Base-by-base conservation (phyloP, 92 coral and sea anemone genomes). In the Siderastrea siderea region DNA sequence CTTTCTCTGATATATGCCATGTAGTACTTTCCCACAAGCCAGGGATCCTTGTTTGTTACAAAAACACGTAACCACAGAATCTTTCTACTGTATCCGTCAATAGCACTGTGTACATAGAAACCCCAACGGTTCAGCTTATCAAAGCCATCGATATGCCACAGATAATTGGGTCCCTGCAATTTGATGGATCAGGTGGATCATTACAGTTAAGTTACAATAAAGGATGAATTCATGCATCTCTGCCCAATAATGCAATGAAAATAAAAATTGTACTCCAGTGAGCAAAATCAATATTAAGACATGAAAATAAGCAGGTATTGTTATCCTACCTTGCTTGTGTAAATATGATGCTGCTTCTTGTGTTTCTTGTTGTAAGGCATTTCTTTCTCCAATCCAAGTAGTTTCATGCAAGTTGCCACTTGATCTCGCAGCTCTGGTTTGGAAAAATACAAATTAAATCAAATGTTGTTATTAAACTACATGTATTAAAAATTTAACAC, bases 41-140 rank as follows among this genome's bases (percentile, higher is more conserved):
- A 85, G 9, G 89, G 89, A 81, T 81, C 85, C 61, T 81, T 81
- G 69, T 86, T 86, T 45, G 90, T 77, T 2, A 78, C 84, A 51
- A 86, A 86, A 19, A 78, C 69, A 10, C 43, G 64, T 51, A 86
- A 60, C 85, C 80, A 78, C 50, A 86, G 52, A 4, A 86, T 59
- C 59, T 69, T 86, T 69, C 84, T 19, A 50, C 83, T 85, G 75
- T 64, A 85, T 8, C 89, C 78, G 67, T 26, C 38, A 26, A 26
- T 26, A 26, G 38, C 38, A 26, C 38, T 26, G 7, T 62, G 83
- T 3, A 51, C 62, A 13, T 67, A 86, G 67, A 86, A 86, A 4
- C 74, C 85, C 84, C 84, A 86, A 6, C 66, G 75, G 19, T 46
- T 47, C 60, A 86, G 49, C 67, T 86, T 86, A 61, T 86, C 85